Conservation (phyloP, 2,797 vertebrate species). For the Pithecia hirsuta region DNA sequence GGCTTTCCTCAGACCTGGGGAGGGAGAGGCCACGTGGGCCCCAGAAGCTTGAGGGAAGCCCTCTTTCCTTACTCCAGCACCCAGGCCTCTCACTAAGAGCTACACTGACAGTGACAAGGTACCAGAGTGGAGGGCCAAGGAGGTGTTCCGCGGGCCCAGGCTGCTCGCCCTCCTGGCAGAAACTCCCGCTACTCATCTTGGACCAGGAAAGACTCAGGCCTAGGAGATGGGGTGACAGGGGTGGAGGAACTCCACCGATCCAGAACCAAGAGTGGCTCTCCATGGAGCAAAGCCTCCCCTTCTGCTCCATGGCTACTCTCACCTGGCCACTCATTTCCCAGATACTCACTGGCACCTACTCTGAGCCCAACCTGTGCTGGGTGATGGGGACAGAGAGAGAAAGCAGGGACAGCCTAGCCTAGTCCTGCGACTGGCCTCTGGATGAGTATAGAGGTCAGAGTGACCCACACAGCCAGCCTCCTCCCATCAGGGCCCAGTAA, state of each 20-base stretch:
- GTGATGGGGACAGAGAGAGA: not conserved
- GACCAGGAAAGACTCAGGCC: not conserved
- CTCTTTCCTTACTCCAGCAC: not conserved
- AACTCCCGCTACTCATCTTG: not conserved
- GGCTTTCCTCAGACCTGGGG: not conserved
- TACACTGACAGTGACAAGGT: not conserved
- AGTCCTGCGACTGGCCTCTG: not conserved
- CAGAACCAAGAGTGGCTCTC: not conserved
- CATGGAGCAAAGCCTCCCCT: not conserved
- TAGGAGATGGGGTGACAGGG: not conserved
- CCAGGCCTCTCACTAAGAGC: not conserved
- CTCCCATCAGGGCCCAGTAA: not conserved
- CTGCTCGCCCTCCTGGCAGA: not conserved
- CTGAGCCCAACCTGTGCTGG: not conserved
- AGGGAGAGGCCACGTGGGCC: not conserved
- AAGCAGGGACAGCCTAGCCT: not conserved
- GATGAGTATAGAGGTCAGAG: not conserved
- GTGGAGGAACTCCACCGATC: not conserved
- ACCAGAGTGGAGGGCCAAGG: not conserved
- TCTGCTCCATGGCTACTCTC: not conserved
- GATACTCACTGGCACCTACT: not conserved
- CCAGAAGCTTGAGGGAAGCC: not conserved
- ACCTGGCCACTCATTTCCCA: not conserved
- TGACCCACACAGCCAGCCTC: not conserved
- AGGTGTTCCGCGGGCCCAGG: not conserved